Conservation (phyloP, 2,888 invertebrate genomes). For the Eremobia ochroleuca region DNA sequence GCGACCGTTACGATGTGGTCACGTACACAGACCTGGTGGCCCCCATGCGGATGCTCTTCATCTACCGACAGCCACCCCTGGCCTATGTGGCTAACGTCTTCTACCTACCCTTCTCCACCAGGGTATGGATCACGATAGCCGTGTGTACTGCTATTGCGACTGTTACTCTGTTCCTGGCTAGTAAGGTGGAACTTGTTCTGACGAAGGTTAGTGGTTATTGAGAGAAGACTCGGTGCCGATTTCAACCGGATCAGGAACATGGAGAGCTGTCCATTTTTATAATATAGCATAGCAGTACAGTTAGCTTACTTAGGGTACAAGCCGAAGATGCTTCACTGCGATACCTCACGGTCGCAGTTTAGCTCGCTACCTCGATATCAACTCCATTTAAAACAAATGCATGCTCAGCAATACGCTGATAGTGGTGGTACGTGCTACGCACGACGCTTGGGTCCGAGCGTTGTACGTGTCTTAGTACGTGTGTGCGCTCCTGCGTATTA, state of each 20-base stretch:
- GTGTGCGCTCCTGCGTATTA: too few relatives aligned
- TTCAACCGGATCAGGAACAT: not conserved
- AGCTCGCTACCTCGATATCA: too few relatives aligned
- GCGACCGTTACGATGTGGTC: slow-evolving; percentile 79
- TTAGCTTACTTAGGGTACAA: too few relatives aligned
- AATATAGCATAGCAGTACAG: not conserved
- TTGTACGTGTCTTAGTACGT: too few relatives aligned
- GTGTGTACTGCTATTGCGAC: slow-evolving; percentile 81
- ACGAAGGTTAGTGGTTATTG: slow-evolving; percentile 68
- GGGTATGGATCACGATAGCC: slow-evolving; percentile 91
- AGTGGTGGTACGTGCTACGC: too few relatives aligned
- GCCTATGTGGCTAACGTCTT: slow-evolving; percentile 92
- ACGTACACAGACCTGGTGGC: slow-evolving; percentile 87
- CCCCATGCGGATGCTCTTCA: slow-evolving; percentile 87
- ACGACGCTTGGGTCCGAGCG: too few relatives aligned
- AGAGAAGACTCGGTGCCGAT: not conserved
- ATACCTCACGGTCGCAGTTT: too few relatives aligned
- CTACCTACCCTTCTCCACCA: slow-evolving; percentile 91
- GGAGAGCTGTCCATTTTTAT: not conserved
- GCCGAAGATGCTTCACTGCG: too few relatives aligned
- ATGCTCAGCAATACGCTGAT: too few relatives aligned
- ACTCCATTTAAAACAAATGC: too few relatives aligned
- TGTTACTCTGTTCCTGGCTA: slow-evolving; percentile 79
- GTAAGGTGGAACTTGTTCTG: slow-evolving; percentile 76
- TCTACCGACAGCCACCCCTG: slow-evolving; percentile 92